These are phyloP conservation scores for Eurytemora carolleeae DNA, from an alignment of 1,140 invertebrate genomes.

Conservation along the genomic window DNA sequence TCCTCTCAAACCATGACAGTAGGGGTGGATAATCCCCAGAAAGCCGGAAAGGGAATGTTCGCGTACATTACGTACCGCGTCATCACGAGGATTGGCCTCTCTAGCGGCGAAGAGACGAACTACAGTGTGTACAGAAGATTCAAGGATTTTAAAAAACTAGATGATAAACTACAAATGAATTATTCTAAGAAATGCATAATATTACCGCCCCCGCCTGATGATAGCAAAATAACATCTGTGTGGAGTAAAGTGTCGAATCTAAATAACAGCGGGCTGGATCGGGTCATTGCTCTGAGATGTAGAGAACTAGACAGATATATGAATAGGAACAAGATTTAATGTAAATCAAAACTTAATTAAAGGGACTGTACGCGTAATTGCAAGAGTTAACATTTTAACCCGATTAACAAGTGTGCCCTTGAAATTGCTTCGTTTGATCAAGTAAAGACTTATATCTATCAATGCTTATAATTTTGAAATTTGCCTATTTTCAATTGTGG, in stretches of 20 bases:
- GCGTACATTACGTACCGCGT: neutral
- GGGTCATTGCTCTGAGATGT: neutral
- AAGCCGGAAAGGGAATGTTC: conserved; percentile 10
- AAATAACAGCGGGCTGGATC: neutral
- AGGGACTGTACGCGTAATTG: no score
- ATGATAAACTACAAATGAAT: neutral
- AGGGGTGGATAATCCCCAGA: neutral
- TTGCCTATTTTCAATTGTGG: no score
- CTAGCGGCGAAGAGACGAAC: neutral
- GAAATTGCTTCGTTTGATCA: no score
- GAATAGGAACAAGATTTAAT: no score
- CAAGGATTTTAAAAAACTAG: neutral
- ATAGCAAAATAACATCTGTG: neutral
- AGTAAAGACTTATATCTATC: no score
- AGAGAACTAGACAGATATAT: neutral
- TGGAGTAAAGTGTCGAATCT: neutral
- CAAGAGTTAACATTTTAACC: no score
- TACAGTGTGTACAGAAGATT: neutral
- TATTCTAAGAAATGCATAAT: conserved; percentile 6
- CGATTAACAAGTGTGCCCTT: no score
- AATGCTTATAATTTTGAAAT: no score
- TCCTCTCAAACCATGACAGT: neutral
- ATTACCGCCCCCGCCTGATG: conserved; percentile 7
- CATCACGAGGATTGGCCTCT: conserved; percentile 1
- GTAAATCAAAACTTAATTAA: no score